Percentiles rank a stretch among this genome's conserved stretches.
phyloP scores from a whole-genome alignment of 2,113 vertebrate species.

The Ia io region DNA sequence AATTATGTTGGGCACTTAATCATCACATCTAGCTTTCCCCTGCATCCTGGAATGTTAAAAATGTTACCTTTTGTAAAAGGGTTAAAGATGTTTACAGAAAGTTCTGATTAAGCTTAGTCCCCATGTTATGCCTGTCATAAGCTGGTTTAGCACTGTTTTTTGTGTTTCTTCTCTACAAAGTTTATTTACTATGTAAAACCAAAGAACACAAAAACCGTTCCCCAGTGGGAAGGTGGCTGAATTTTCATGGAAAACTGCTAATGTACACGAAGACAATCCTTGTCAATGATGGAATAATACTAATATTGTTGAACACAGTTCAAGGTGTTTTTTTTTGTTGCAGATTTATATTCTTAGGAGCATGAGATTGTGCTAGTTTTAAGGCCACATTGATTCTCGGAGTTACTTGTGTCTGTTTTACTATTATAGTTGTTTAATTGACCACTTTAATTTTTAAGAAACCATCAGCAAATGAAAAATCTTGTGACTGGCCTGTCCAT shows the following conservation, averaged over 20 bases:
- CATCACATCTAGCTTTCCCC: background rate
- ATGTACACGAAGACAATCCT: background rate
- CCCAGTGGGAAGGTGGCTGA: background rate
- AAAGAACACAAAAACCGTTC: background rate
- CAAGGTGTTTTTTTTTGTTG: background rate
- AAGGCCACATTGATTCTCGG: background rate
- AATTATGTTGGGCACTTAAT: background rate
- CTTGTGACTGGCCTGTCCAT: constrained; percentile 91
- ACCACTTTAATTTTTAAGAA: background rate
- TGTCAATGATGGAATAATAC: background rate
- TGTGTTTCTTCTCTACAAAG: background rate
- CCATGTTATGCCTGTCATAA: background rate
- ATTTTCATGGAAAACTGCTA: background rate
- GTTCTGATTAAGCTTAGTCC: background rate
- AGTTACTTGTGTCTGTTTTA: background rate
- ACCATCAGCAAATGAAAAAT: constrained; percentile 49
- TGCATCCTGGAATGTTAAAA: constrained; percentile 1
- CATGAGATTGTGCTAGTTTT: background rate
- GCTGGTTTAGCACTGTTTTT: background rate
- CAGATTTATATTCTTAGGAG: background rate
- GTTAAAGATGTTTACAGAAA: background rate
- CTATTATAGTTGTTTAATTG: background rate
- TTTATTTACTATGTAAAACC: background rate
- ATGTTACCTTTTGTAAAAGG: background rate
- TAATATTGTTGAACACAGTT: background rate